A percentile compares a stretch with the other conserved stretches of the same genome.
phyloP scores from a whole-genome alignment of 2,888 invertebrate genomes.

The Andrena chrysosceles region DNA sequence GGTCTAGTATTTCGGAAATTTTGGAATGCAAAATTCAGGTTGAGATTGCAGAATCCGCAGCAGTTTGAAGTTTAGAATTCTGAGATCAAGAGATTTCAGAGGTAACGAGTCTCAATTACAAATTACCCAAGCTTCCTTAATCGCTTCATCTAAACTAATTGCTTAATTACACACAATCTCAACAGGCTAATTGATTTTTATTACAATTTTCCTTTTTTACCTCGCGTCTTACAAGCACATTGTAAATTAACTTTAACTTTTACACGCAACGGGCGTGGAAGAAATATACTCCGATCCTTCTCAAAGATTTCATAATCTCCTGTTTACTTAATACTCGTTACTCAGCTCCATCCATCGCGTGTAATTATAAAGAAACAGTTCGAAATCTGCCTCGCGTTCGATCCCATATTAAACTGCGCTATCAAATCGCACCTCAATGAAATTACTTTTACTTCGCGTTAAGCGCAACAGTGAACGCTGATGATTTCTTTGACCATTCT shows the following conservation, averaged over 20 bases:
- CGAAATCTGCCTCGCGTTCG: too few relatives aligned
- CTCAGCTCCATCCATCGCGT: too few relatives aligned
- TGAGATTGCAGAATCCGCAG: neutral
- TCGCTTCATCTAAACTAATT: conserved; percentile 5
- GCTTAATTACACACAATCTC: conserved; percentile 1
- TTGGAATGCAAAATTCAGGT: neutral
- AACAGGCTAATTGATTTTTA: conserved; percentile 6
- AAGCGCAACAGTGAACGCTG: neutral
- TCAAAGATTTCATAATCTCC: too few relatives aligned
- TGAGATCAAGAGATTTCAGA: neutral
- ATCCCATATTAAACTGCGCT: too few relatives aligned
- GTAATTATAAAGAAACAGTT: too few relatives aligned
- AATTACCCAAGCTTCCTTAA: conserved; percentile 13
- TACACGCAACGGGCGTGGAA: neutral
- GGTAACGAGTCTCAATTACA: conserved; percentile 13
- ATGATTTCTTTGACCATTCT: conserved; percentile 2
- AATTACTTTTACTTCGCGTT: too few relatives aligned
- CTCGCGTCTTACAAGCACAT: neutral
- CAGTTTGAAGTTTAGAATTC: neutral
- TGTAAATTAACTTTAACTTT: neutral
- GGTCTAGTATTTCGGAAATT: neutral
- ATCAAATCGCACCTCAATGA: too few relatives aligned
- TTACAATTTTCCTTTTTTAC: conserved; percentile 2
- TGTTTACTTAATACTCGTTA: too few relatives aligned
- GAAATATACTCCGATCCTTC: too few relatives aligned